Evolutionary conservation across 2,888 invertebrate genomes (phyloP).

Genomic region (Perizoma affinitatum): DNA sequence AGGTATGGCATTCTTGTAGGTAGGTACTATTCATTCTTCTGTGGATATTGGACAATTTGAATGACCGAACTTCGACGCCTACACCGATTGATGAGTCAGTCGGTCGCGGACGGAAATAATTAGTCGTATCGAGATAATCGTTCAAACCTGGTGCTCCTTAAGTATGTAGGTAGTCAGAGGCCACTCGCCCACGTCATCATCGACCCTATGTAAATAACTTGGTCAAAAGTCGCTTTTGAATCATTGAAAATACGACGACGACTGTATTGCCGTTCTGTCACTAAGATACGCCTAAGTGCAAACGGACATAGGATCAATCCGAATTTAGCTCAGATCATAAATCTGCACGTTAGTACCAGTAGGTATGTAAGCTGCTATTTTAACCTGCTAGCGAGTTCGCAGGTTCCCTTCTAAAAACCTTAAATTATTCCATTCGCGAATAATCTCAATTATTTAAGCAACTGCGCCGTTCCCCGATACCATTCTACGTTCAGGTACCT

Average conservation of each 20-base stretch:
- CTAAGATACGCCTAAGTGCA: too few species aligned
- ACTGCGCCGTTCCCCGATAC: slow-evolving; percentile 25
- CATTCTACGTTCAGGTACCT: slow-evolving; percentile 38
- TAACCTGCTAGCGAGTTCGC: neutral
- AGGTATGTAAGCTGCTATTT: neutral
- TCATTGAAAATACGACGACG: neutral
- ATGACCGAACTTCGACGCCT: slow-evolving; percentile 39
- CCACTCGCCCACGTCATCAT: slow-evolving; percentile 19
- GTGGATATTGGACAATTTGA: slow-evolving; percentile 21
- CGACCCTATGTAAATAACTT: slow-evolving; percentile 8
- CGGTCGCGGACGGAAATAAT: slow-evolving; percentile 60
- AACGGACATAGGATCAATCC: too few species aligned
- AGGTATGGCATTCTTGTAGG: too few species aligned
- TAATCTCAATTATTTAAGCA: slow-evolving; percentile 23
- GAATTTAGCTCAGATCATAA: neutral
- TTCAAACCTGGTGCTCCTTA: slow-evolving; percentile 48
- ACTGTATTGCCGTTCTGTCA: too few species aligned
- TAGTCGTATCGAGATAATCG: slow-evolving; percentile 68
- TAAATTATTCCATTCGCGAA: slow-evolving; percentile 12
- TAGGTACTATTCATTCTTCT: too few species aligned
- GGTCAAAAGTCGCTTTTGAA: slow-evolving; percentile 9
- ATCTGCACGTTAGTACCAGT: neutral
- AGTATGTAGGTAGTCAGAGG: slow-evolving; percentile 4
- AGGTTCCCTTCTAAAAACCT: slow-evolving; percentile 12
- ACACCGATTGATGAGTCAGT: slow-evolving; percentile 39